A percentile compares a stretch with the other conserved stretches of the same genome.
Evolutionary conservation across 2,888 invertebrate genomes (phyloP).

Genomic region (Drosophila differens): DNA sequence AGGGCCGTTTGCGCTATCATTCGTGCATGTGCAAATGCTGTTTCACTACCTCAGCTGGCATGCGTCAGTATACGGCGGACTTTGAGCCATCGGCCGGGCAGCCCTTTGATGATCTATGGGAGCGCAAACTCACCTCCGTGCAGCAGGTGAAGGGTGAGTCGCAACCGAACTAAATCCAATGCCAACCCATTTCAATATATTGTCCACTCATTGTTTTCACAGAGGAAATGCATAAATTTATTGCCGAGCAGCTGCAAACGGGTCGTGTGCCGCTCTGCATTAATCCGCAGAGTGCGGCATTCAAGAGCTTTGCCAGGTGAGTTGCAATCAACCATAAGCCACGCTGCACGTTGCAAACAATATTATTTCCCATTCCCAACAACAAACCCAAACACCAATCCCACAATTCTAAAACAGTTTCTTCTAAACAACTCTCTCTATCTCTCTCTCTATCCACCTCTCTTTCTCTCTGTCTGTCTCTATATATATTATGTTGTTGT

Average conservation of each 20-base stretch:
- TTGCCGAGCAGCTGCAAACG: constrained; percentile 97
- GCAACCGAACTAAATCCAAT: neutral
- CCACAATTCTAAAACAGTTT: constrained; percentile 3
- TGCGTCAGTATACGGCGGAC: constrained; percentile 96
- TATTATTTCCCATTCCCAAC: constrained; percentile 6
- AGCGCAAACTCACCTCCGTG: constrained; percentile 96
- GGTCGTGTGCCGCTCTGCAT: constrained; percentile 99
- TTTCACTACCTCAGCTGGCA: constrained; percentile 91
- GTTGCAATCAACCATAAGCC: constrained; percentile 72
- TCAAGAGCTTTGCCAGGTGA: constrained; percentile 99
- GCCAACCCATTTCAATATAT: neutral
- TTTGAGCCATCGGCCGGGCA: constrained; percentile 96
- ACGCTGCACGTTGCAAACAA: constrained; percentile 34
- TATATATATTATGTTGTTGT: constrained; percentile 43
- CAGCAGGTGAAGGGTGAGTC: constrained; percentile 96
- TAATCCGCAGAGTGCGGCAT: constrained; percentile 99
- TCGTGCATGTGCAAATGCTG: constrained; percentile 99
- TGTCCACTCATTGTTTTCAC: constrained; percentile 69
- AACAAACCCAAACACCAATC: neutral
- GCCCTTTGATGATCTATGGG: constrained; percentile 98
- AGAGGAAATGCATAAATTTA: constrained; percentile 99
- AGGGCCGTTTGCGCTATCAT: constrained; percentile 98
- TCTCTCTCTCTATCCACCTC: constrained; percentile 4
- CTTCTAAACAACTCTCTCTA: constrained; percentile 13
- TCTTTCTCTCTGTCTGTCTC: constrained; percentile 10